Evolutionary conservation across 2,888 invertebrate genomes (phyloP).

Genomic region (Hydraecia micacea): DNA sequence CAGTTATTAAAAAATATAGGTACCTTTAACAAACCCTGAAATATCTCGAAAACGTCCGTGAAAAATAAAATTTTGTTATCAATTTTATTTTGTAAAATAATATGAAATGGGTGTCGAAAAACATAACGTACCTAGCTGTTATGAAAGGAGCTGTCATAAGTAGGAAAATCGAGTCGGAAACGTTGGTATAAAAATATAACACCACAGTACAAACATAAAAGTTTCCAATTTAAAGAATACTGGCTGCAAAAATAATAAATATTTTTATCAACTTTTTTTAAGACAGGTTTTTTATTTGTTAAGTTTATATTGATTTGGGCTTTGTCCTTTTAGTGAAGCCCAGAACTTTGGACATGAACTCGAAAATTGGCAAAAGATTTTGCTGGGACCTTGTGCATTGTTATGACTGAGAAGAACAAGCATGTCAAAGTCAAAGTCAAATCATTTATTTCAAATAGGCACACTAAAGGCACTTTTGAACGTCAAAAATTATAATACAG

Average conservation of each 20-base stretch:
- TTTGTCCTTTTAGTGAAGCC: not conserved
- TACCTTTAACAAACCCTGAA: not conserved
- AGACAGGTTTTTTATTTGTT: not conserved
- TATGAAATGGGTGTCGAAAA: slow-evolving; percentile 21
- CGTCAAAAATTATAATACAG: too few relatives aligned
- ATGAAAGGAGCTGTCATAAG: slow-evolving; percentile 36
- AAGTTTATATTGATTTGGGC: not conserved
- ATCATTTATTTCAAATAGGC: too few relatives aligned
- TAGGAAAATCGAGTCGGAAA: slow-evolving; percentile 13
- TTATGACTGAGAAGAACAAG: not conserved
- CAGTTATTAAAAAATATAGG: not conserved
- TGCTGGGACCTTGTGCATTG: too few relatives aligned
- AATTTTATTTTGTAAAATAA: slow-evolving; percentile 26
- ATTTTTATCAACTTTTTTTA: not conserved
- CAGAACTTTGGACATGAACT: not conserved
- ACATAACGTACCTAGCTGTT: slow-evolving; percentile 2
- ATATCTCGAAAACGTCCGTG: not conserved
- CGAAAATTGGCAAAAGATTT: not conserved
- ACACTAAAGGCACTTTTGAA: too few relatives aligned
- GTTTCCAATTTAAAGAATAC: slow-evolving; percentile 24
- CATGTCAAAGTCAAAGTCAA: too few relatives aligned
- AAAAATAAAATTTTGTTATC: not conserved
- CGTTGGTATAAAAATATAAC: slow-evolving; percentile 16
- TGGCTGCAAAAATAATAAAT: slow-evolving; percentile 9
- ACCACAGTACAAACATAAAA: not conserved